Conservation (phyloP, 2,113 vertebrate species). For the Pelobates fuscus region DNA sequence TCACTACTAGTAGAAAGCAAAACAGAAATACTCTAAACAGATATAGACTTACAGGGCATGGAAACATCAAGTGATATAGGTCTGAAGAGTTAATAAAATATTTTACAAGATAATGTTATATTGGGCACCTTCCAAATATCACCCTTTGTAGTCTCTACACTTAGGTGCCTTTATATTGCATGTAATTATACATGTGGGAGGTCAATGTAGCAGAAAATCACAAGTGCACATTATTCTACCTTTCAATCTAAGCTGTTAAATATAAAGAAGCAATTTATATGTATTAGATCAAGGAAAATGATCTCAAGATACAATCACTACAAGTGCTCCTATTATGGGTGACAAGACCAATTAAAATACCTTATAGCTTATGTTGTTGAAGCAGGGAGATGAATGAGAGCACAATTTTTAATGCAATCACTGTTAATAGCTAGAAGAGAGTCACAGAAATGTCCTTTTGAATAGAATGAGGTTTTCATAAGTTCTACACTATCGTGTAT, state of each 20-base stretch:
- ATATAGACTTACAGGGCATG: background rate
- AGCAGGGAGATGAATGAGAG: constrained; percentile 32
- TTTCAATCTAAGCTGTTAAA: constrained; percentile 41
- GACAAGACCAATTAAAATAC: constrained; percentile 37
- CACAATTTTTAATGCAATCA: constrained; percentile 30
- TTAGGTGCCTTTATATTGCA: constrained; percentile 38
- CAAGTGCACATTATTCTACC: constrained; percentile 36
- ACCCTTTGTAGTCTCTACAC: constrained; percentile 25
- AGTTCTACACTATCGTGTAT: no score
- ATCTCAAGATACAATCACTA: constrained; percentile 34
- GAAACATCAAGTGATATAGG: background rate
- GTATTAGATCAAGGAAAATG: constrained; percentile 41
- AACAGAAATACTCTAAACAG: no score
- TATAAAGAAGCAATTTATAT: constrained; percentile 44
- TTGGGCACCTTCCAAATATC: constrained; percentile 11
- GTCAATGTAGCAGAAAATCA: constrained; percentile 32
- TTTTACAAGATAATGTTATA: constrained; percentile 36
- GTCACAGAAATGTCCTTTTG: background rate
- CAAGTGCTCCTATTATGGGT: constrained; percentile 38
- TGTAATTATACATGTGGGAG: constrained; percentile 43
- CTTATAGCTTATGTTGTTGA: constrained; percentile 31
- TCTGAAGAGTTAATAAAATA: constrained; percentile 11
- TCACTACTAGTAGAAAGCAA: no score
- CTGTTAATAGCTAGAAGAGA: constrained; percentile 13
- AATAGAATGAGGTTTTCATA: constrained; percentile 26